phyloP scores from a whole-genome alignment of 2,888 invertebrate species.

The Ectemnius cavifrons region DNA sequence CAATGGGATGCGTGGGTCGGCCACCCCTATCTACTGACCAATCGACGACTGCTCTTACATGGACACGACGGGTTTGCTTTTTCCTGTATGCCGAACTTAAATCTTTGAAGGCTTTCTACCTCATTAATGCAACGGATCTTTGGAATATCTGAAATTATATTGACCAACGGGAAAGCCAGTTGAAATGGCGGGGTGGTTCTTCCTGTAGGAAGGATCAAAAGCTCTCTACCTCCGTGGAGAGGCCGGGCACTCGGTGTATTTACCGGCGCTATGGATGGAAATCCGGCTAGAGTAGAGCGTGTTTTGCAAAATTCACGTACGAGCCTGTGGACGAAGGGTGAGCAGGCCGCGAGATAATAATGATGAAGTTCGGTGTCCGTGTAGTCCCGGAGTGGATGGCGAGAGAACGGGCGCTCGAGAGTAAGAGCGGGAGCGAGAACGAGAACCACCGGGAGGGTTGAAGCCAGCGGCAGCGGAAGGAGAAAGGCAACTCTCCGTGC shows the following conservation, averaged over 20 bases:
- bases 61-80: constrained; percentile 37
- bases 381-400: constrained; percentile 71
- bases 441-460: constrained; percentile 62
- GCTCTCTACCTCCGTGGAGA: too few relatives aligned
- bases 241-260: too few relatives aligned
- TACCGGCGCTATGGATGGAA: constrained; percentile 15
- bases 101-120: too few relatives aligned
- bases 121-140: too few relatives aligned
- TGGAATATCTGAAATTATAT: background rate
- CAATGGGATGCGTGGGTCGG: constrained; percentile 73
- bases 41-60: constrained; percentile 63
- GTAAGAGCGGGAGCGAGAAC: too few relatives aligned
- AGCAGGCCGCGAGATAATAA: constrained; percentile 74
- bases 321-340: constrained; percentile 25
- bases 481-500: constrained; percentile 70
- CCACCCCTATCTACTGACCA: constrained; percentile 74
- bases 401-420: constrained; percentile 28
- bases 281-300: constrained; percentile 28
- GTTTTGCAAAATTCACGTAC: constrained; percentile 60
- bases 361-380: constrained; percentile 77
- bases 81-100: constrained; percentile 29
- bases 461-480: constrained; percentile 68
- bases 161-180: background rate
- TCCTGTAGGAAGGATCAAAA: too few relatives aligned
- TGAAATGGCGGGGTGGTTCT: background rate